Evolutionary conservation across 2,888 invertebrate species (phyloP), one percentile per base, ranked within the genome.

Genomic region (Drosophila stalkeri): DNA sequence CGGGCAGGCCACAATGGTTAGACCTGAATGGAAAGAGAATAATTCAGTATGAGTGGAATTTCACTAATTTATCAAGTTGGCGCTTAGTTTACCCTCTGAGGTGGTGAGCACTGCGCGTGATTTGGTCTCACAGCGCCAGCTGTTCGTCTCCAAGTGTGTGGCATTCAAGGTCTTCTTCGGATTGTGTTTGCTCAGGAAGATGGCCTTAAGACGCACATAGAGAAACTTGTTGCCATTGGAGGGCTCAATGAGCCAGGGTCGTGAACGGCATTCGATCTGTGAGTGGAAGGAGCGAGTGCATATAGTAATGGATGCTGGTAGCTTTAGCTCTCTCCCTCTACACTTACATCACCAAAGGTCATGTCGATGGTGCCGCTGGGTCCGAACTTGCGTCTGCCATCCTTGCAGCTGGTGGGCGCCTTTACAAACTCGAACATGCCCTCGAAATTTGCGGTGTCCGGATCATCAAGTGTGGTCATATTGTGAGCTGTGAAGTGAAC

Each of bases 391-490:
- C 95, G 94, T 80, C 96, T 94, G 54, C 96, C 95, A 79, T 95
- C 95, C 71, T 95, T 94, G 90, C 97, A 97, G 31, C 94, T 94
- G 0, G 95, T 94, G n/a, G 95, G 95, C 52, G 95, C 94, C 86
- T 96, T 95, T 14, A 97, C 94, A 85, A 97, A 97, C 91, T 97
- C 97, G 93, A 96, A 97, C 47, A 95, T 95, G 8, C 96, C 97
- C 92, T 97, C 97, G 92, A 98, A 97, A 90, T 96, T 96, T 80
- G 98, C 95, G 55, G 96, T 96, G 68, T 97, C 95, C 91, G 97
- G 97, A 94, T 98, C 97, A 90, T 98, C 97, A 20, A 96, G 94
- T 2, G 97, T 95, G 74, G 96, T 95, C 98, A 98, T 97, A 82
- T 96, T 96, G 65, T 95, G 94, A 18, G 97, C 96, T 79, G 96